Evolutionary conservation across 2,113 vertebrate genomes (phyloP).

Genomic region (Lethenteron camtschaticum): DNA sequence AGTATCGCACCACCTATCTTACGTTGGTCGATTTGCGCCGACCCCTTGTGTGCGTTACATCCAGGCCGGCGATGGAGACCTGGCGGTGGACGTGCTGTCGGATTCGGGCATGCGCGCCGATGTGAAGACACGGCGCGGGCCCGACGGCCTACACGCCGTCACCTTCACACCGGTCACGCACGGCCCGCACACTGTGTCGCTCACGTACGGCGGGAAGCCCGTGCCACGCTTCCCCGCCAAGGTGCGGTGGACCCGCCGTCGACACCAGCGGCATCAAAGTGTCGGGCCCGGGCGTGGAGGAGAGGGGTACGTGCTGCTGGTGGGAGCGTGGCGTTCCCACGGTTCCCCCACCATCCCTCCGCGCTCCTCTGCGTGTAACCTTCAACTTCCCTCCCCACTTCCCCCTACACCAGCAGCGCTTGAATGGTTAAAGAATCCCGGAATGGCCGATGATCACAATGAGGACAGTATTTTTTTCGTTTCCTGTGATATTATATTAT

Average conservation of each 20-base stretch:
- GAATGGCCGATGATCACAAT: no score
- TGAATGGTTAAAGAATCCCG: no score
- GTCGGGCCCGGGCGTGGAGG: conserved; percentile 51
- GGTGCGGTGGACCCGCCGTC: conserved; percentile 44
- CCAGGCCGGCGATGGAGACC: conserved; percentile 45
- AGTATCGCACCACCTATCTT: no score
- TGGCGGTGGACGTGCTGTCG: conserved; percentile 71
- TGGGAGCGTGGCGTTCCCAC: no score
- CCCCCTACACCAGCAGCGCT: no score
- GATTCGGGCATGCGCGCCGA: conserved; percentile 71
- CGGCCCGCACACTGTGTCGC: conserved; percentile 60
- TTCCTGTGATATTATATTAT: no score
- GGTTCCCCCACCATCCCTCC: no score
- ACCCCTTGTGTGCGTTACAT: background rate
- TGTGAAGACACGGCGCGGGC: conserved; percentile 67
- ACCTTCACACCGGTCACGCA: conserved; percentile 71
- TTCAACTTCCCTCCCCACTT: no score
- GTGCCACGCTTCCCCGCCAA: conserved; percentile 75
- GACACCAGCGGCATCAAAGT: conserved; percentile 49
- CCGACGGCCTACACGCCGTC: conserved; percentile 69
- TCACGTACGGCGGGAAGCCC: conserved; percentile 73
- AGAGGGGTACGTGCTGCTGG: conserved; percentile 1
- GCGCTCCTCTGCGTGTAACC: no score
- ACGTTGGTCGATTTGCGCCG: no score
- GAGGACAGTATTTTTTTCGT: no score